A percentile compares a stretch with the other conserved stretches of the same genome.
phyloP scores from a whole-genome alignment of 2,113 vertebrate genomes.

The Todiramphus chloris region DNA sequence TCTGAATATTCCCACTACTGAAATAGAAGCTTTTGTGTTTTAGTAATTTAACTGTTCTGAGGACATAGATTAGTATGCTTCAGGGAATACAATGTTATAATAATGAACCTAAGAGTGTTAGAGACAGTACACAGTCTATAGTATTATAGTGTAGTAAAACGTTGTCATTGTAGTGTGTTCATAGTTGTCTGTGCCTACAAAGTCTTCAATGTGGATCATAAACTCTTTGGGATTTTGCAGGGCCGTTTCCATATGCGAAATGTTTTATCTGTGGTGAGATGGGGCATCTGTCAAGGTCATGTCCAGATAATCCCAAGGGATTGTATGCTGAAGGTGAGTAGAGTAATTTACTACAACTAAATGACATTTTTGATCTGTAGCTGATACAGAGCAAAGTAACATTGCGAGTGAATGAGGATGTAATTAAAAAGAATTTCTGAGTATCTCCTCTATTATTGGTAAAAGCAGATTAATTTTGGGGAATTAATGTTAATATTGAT shows the following conservation, averaged over 20 bases:
- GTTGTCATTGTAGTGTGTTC: neutral
- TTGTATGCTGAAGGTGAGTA: slow-evolving; percentile 90
- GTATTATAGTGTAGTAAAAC: neutral
- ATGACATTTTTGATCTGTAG: neutral
- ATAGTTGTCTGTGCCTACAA: neutral
- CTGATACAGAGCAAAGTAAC: neutral
- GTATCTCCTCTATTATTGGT: neutral
- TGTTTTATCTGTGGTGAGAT: slow-evolving; percentile 95
- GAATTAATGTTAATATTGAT: neutral
- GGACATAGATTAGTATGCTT: neutral
- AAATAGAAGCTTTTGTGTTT: neutral
- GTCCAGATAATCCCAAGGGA: slow-evolving; percentile 94
- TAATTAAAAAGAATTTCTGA: neutral
- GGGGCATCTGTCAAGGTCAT: slow-evolving; percentile 91
- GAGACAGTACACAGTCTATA: neutral
- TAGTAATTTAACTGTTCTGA: neutral
- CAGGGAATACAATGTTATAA: neutral
- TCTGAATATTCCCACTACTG: neutral
- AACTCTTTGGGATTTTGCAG: slow-evolving; percentile 71
- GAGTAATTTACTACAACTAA: neutral
- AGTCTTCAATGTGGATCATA: neutral
- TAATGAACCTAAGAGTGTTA: neutral
- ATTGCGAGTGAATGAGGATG: neutral
- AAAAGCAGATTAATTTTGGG: neutral
- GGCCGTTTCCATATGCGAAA: slow-evolving; percentile 91